A percentile compares a stretch with the other conserved stretches of the same genome.
Conservation (phyloP, 2,888 invertebrate genomes). For the Charanyca ferruginea region DNA sequence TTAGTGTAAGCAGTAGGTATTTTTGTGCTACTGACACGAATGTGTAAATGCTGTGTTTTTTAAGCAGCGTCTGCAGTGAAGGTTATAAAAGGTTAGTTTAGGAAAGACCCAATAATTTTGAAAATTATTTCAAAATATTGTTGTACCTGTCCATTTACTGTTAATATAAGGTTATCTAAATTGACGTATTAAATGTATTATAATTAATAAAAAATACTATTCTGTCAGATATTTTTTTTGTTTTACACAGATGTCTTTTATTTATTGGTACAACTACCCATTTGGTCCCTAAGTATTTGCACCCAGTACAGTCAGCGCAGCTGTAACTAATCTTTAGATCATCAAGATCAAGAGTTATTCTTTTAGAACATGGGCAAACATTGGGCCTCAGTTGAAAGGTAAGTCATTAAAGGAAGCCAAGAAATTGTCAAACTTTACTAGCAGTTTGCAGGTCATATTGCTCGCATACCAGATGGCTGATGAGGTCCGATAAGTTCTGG, state of each 20-base stretch:
- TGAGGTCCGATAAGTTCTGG: too few species aligned
- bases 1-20: constrained; percentile 1
- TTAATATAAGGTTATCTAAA: constrained; percentile 18
- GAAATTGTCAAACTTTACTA: too few species aligned
- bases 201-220: constrained; percentile 17
- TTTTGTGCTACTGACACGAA: constrained; percentile 3
- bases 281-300: not conserved
- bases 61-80: not conserved
- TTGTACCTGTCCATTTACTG: constrained; percentile 49
- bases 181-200: constrained; percentile 14
- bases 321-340: too few species aligned
- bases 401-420: too few species aligned
- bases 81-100: not conserved
- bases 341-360: too few species aligned
- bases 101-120: not conserved
- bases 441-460: too few species aligned
- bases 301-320: too few species aligned
- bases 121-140: constrained; percentile 17
- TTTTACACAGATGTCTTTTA: constrained; percentile 23
- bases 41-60: constrained; percentile 5
- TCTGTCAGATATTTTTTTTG: constrained; percentile 14
- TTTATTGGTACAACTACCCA: constrained; percentile 3
- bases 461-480: too few species aligned
- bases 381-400: too few species aligned
- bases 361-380: too few species aligned